Base-by-base conservation (phyloP, 2,888 invertebrate species). In the Therioaphis trifolii region DNA sequence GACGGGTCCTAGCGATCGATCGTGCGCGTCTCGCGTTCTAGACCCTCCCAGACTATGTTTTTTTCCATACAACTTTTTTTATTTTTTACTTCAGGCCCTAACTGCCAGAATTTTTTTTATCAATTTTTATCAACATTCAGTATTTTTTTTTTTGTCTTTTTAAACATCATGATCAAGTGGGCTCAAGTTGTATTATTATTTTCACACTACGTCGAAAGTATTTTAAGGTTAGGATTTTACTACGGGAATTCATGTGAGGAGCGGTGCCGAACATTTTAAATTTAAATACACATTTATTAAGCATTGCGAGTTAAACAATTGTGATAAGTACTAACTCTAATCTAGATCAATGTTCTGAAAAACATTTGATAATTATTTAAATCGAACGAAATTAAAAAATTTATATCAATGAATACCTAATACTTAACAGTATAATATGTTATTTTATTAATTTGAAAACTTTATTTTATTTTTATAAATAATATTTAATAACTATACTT, bases 1-100 rank as follows among this genome's bases (percentile, higher is more conserved):
- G 74, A 82, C 74, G 72, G 74, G 21, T 63, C 72, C 61, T 27
- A 35, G 24, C 82, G 82, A 82, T 82, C 82, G 82, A 82, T 82
- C 52, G 74, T 27, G 76, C 5, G n/a, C 63, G 82, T 82, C 74
- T 49, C 72, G 71, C n/a, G 21, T 71, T 79, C 21, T 46, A 72
- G 43, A 71, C 80, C 80, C 58, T 61, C 29, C 80, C 71, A 46
- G 24, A 72, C 61, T 9, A 46, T n/a, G 49, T 24, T 78, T 24
- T n/a, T 18, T 7, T 46, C 40, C 58, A 27, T 7, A 72, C 4
- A 15, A 27, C 1, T 55, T 29, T 80, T 72, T 80, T 77, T 49
- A 27, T 63, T 78, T 69, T 79, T 79, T 40, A 52, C 63, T 40
- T 40, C 29, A 55, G 40, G 68, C 27, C 55, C 29, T 78, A 15